These are phyloP conservation scores for Strix uralensis DNA, from an alignment of 2,113 vertebrate species.

Conservation along the genomic window DNA sequence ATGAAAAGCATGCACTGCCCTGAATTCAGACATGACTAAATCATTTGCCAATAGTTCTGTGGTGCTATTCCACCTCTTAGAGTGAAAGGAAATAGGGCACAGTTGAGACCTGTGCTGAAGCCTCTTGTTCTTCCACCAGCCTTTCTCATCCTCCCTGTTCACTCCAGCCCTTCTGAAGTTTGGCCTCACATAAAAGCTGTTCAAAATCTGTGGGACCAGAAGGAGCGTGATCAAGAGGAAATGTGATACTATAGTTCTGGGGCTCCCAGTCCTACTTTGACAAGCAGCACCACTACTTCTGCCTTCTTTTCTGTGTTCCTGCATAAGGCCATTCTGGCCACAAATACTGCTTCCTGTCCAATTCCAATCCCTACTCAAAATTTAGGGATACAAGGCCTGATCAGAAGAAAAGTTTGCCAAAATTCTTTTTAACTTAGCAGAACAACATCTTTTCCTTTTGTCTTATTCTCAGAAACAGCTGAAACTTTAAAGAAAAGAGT, in stretches of 20 bases:
- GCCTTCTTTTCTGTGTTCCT: neutral
- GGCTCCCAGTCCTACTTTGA: neutral
- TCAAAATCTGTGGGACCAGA: neutral
- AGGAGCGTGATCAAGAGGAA: neutral
- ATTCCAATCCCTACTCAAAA: neutral
- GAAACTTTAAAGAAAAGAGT: neutral
- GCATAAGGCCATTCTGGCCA: neutral
- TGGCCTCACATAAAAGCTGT: neutral
- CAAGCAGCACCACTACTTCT: neutral
- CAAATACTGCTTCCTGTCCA: neutral
- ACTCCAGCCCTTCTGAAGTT: neutral
- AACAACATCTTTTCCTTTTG: neutral
- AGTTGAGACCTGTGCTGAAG: neutral
- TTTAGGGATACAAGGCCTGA: neutral
- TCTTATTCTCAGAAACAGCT: neutral
- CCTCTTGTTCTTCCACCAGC: neutral
- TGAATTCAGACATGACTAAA: neutral
- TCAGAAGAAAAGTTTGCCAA: neutral
- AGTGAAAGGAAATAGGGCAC: neutral
- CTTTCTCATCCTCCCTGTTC: neutral
- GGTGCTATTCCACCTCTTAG: neutral
- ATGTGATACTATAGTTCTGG: neutral
- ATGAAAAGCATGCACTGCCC: neutral
- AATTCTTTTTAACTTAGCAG: neutral
- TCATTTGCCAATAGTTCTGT: neutral